Evolutionary conservation across 2,797 vertebrate genomes (phyloP).

Genomic region (Cheirogaleus major): DNA sequence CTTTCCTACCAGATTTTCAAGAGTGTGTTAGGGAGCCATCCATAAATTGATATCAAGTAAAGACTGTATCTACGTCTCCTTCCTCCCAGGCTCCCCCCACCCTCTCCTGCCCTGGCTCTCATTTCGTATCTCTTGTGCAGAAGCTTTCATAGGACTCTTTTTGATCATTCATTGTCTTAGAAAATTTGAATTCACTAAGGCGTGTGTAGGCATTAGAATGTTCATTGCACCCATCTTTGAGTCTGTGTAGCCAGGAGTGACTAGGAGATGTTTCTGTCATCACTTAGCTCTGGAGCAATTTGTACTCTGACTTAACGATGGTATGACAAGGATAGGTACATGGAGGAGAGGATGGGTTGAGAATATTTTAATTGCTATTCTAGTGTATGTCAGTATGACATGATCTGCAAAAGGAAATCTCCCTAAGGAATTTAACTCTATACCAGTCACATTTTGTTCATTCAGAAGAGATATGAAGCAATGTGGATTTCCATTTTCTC

Average conservation of each 20-base stretch:
- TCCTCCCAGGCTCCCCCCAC: background rate
- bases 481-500: background rate
- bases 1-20: conserved; percentile 45
- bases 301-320: conserved; percentile 53
- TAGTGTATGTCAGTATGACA: conserved; percentile 35
- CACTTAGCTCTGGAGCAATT: conserved; percentile 26
- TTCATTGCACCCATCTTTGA: conserved; percentile 45
- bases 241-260: conserved; percentile 40
- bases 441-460: background rate
- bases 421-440: background rate
- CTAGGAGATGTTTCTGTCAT: conserved; percentile 44
- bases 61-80: conserved; percentile 1
- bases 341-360: background rate
- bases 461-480: background rate
- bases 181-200: conserved; percentile 58
- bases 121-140: conserved; percentile 66
- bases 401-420: background rate
- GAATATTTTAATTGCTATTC: conserved; percentile 69
- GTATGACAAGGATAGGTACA: conserved; percentile 31
- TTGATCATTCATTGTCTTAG: conserved; percentile 60
- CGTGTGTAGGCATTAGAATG: background rate
- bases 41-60: conserved; percentile 48
- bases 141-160: conserved; percentile 41
- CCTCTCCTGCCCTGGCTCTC: background rate
- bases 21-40: background rate